A percentile compares a stretch with the other conserved stretches of the same genome.
These are phyloP conservation scores for Allygus modestus DNA, from an alignment of 2,888 invertebrate species.

Conservation along the genomic window DNA sequence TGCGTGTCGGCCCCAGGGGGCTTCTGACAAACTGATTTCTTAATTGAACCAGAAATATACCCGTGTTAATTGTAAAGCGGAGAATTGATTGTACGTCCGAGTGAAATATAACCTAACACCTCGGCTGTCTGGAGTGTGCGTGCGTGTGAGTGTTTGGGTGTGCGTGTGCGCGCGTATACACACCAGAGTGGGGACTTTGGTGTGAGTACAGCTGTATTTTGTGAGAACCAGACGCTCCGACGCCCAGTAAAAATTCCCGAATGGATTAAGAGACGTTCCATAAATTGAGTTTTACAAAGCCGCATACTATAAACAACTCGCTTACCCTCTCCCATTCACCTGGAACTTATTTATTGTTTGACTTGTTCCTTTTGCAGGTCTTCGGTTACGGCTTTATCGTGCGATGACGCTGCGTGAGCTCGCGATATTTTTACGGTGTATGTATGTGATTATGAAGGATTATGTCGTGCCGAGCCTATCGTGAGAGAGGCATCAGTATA, in stretches of 20 bases:
- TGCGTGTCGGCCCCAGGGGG: conserved; percentile 51
- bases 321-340: conserved; percentile 29
- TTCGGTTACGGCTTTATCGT: conserved; percentile 17
- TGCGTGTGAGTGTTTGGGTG: conserved; percentile 20
- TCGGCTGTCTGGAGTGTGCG: conserved; percentile 24
- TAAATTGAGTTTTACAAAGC: conserved; percentile 56
- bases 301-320: conserved; percentile 47
- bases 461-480: no score
- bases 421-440: neutral
- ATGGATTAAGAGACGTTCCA: conserved; percentile 58
- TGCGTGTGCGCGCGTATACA: conserved; percentile 35
- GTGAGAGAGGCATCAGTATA: no score
- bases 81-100: conserved; percentile 23
- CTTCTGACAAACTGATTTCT: conserved; percentile 61
- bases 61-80: conserved; percentile 57
- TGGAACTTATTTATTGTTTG: conserved; percentile 31
- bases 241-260: conserved; percentile 62
- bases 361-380: conserved; percentile 29
- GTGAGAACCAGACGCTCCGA: conserved; percentile 32
- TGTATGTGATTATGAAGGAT: no score
- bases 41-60: conserved; percentile 63
- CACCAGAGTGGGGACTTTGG: neutral
- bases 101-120: conserved; percentile 34
- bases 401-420: neutral
- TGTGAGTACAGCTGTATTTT: conserved; percentile 45